phyloP scores from a whole-genome alignment of 2,888 invertebrate genomes.

The Zaprionus obscuricornis region DNA sequence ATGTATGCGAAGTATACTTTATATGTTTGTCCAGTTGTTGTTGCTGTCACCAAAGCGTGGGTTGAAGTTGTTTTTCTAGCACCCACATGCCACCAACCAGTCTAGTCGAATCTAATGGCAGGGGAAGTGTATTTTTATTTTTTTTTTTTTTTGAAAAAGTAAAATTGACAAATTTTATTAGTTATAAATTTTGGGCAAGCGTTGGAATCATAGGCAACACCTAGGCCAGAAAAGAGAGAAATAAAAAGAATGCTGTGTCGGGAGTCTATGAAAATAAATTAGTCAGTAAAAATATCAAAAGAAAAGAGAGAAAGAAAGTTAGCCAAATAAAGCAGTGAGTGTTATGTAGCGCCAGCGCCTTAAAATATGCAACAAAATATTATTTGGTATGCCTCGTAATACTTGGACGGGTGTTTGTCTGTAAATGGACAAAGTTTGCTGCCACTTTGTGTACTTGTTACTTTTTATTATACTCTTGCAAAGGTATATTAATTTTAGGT shows the following conservation, averaged over 20 bases:
- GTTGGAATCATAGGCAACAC: slow-evolving; percentile 60
- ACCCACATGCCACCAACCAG: too few species aligned
- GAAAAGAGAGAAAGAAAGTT: slow-evolving; percentile 24
- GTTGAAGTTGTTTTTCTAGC: slow-evolving; percentile 54
- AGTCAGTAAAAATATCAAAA: slow-evolving; percentile 36
- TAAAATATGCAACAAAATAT: slow-evolving; percentile 69
- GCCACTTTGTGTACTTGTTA: slow-evolving; percentile 26
- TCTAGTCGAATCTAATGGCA: too few species aligned
- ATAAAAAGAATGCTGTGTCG: slow-evolving; percentile 15
- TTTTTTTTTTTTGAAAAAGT: slow-evolving; percentile 6
- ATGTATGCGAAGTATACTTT: too few species aligned
- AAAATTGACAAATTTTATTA: slow-evolving; percentile 73
- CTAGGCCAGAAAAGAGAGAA: slow-evolving; percentile 25
- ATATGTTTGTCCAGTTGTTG: slow-evolving; percentile 48
- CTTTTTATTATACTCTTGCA: too few species aligned
- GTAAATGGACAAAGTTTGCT: slow-evolving; percentile 57
- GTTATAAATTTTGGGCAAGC: slow-evolving; percentile 71
- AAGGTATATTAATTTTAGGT: too few species aligned
- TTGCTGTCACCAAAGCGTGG: slow-evolving; percentile 57
- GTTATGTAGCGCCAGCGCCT: slow-evolving; percentile 20
- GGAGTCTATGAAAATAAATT: slow-evolving; percentile 70
- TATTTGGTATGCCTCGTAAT: slow-evolving; percentile 68
- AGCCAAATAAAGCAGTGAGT: slow-evolving; percentile 29
- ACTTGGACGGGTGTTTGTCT: slow-evolving; percentile 47
- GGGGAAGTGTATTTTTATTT: background rate